Percentiles rank a stretch among this genome's conserved stretches.
Evolutionary conservation across 2,797 vertebrate genomes (phyloP).

Genomic region (Galago senegalensis): DNA sequence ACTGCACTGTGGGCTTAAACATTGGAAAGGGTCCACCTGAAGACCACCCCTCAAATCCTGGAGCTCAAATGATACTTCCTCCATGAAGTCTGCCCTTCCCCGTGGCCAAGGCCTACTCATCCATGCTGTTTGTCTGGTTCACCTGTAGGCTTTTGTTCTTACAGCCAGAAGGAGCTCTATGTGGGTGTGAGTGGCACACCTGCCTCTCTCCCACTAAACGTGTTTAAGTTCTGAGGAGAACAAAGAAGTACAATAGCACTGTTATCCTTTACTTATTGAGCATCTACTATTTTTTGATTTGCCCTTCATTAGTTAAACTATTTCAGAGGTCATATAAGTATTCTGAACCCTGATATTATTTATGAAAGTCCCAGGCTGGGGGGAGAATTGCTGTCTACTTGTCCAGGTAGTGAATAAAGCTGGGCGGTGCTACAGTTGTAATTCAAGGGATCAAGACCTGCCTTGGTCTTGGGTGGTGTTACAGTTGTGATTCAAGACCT

Average conservation of each 20-base stretch:
- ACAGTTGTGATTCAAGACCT: too few relatives aligned
- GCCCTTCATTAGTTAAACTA: neutral
- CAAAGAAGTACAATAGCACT: fast-evolving
- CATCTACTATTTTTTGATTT: neutral
- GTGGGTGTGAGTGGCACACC: neutral
- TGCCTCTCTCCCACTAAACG: too few relatives aligned
- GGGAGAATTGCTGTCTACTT: too few relatives aligned
- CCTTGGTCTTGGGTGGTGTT: too few relatives aligned
- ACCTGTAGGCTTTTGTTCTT: neutral
- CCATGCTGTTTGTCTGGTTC: neutral
- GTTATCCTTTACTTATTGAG: too few relatives aligned
- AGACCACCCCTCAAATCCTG: too few relatives aligned
- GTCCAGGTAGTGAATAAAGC: neutral
- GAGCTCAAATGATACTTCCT: neutral
- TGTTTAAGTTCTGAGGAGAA: neutral
- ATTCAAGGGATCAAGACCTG: too few relatives aligned
- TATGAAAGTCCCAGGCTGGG: neutral
- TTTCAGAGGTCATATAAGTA: neutral
- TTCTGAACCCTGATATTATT: neutral
- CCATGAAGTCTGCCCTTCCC: neutral
- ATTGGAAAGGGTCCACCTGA: neutral
- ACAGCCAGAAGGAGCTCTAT: too few relatives aligned
- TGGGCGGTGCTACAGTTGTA: too few relatives aligned
- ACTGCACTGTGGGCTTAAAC: neutral
- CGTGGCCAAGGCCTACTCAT: neutral